Base-by-base conservation (phyloP, 2,888 invertebrate species). In the Morpho helenor region DNA sequence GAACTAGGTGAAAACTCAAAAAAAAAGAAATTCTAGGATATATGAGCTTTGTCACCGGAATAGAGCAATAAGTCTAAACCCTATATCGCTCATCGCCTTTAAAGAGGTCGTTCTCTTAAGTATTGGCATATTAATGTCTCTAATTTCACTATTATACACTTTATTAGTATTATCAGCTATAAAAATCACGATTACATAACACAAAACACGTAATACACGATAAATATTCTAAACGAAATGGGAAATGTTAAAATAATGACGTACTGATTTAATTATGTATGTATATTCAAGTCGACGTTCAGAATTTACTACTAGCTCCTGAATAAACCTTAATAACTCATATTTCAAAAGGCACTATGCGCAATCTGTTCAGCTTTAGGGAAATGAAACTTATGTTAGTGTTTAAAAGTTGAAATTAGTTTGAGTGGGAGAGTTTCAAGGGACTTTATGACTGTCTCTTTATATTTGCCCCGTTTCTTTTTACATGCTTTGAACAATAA, bases 401-500 rank as follows among this genome's bases (percentile, higher is more conserved):
- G 2, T 0, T 0, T 56, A 68, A 75, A 65, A 66, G 59, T 60
- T 49, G 43, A 62, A 57, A 68, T 70, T 74, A 4, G 56, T 53
- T 53, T 59, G 64, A 8, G 22, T n/a, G 5, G 7, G 10, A 52
- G 39, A 41, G 43, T 57, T 69, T 63, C 69, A 64, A 68, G 54
- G 64, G 69, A 64, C 70, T 77, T 68, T 68, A 64, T 63, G 66
- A 57, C 54, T 64, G 66, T 66, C 67, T 68, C 65, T 66, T 66
- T 75, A 68, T 72, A 70, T 77, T 77, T 73, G 72, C 72, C 74
- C 65, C 59, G 76, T 73, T 79, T 79, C 81, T 82, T 87, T 87
- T 85, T 85, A 83, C 80, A 81, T 79, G 77, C 79, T 77, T 76
- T 75, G 79, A 79, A 83, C 81, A 85, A 87, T 87, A 86, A 87